Base-by-base conservation (phyloP, 2,888 invertebrate species). In the Lagria hirta region DNA sequence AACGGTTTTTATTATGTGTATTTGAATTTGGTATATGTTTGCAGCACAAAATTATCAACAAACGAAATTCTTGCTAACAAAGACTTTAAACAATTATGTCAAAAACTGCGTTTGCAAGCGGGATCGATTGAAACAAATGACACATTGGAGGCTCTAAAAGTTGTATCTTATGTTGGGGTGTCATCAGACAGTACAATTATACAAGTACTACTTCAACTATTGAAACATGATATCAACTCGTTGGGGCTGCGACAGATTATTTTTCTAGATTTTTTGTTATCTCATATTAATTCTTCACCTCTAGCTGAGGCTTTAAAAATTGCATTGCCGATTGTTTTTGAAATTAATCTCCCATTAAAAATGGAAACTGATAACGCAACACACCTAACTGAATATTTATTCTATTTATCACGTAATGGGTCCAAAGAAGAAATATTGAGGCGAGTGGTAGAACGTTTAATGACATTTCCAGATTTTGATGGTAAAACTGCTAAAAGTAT, bases 271-370 rank as follows among this genome's bases (percentile, higher is more conserved):
- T 81, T 78, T 58, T 54, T 85, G 4, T 60, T 87, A 0, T 60
- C 65, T 1, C 73, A 74, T 43, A 75, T 77, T 30, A 69, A 76
- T 22, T 55, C 54, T 1, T 75, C 73, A 7, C 80, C 84, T 40
- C 66, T 86, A 13, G 75, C 79, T 0, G 80, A 82, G 18, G 84
- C 84, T 0, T 59, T 87, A 3, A 74, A 73, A 55, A 70, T 82
- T 1, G 85, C 86, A 0, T 57, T 86, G 5, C 84, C 85, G 0
- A 64, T 84, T 15, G 80, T 82, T 0, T 83, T 86, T 60, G 81
- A 84, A 69, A 75, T 79, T 4, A 78, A 83, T 47, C 54, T 85
- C 4, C 72, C 75, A 0, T 52, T 72, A 3, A 81, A 84, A 62
- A 57, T 84, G 12, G 79, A 84, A 48, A 69, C 64, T 5, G 69